These are phyloP conservation scores for Hyles vespertilio DNA, from an alignment of 1,140 invertebrate genomes.

Conservation along the genomic window DNA sequence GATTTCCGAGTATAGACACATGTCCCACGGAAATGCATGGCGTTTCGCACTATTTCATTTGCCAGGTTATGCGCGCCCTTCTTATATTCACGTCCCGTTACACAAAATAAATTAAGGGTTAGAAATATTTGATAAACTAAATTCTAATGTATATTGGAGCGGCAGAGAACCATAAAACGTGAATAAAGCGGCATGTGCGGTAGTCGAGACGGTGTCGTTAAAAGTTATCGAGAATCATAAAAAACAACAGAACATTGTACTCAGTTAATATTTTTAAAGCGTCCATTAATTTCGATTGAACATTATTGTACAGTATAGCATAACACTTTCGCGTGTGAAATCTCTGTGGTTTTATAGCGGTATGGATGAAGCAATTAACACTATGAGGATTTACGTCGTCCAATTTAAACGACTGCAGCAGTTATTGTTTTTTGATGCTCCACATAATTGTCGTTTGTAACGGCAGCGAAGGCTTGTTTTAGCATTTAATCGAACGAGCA, in stretches of 20 bases:
- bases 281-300: slow-evolving; percentile 8
- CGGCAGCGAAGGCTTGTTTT: neutral
- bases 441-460: slow-evolving; percentile 16
- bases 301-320: slow-evolving; percentile 8
- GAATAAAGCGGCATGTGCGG: slow-evolving; percentile 1
- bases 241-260: slow-evolving; percentile 26
- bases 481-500: neutral
- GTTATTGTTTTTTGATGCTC: slow-evolving; percentile 18
- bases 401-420: slow-evolving; percentile 16
- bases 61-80: no score
- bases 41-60: no score
- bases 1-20: no score
- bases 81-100: no score
- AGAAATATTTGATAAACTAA: no score
- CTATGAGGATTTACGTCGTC: slow-evolving; percentile 22
- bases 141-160: no score
- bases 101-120: no score
- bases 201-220: neutral
- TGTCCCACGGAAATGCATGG: neutral
- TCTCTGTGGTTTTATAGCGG: slow-evolving; percentile 27
- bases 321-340: slow-evolving; percentile 24
- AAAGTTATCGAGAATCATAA: slow-evolving; percentile 3
- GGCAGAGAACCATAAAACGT: no score
- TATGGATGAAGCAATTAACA: slow-evolving; percentile 34
- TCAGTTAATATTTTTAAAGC: slow-evolving; percentile 12